Evolutionary conservation across 2,113 vertebrate genomes (phyloP).

Genomic region (Phaethon lepturus): DNA sequence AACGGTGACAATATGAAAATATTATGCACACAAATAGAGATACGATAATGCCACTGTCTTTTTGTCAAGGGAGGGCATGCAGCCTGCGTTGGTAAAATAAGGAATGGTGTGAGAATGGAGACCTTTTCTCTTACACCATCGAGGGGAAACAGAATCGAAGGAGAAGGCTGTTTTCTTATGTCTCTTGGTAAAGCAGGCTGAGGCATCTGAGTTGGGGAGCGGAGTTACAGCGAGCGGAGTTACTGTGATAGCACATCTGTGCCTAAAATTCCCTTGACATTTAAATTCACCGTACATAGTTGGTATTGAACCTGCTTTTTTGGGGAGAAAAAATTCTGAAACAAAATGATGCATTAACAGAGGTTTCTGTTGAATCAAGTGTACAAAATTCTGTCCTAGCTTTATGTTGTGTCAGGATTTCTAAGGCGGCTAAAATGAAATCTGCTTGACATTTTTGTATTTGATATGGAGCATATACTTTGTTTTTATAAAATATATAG

Average conservation of each 20-base stretch:
- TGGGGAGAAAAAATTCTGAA: neutral
- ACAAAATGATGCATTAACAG: neutral
- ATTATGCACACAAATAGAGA: neutral
- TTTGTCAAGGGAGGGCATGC: neutral
- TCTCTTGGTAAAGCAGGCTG: neutral
- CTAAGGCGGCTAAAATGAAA: neutral
- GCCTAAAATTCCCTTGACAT: neutral
- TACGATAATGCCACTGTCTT: neutral
- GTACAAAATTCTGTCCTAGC: neutral
- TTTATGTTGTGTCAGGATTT: neutral
- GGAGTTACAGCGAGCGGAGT: accelerated
- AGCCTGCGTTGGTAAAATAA: neutral
- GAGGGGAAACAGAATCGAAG: neutral
- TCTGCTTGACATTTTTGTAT: neutral
- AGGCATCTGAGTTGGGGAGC: neutral
- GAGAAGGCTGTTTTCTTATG: neutral
- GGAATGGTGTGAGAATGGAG: neutral
- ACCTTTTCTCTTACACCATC: neutral
- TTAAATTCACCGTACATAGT: neutral
- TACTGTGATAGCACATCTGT: neutral
- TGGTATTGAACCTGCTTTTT: neutral
- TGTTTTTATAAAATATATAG: neutral
- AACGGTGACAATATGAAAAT: neutral
- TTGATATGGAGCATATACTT: neutral
- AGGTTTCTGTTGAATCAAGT: neutral